These are phyloP conservation scores for Cataglyphis rosenhaueri DNA, from an alignment of 2,888 invertebrate species.

Conservation along the genomic window DNA sequence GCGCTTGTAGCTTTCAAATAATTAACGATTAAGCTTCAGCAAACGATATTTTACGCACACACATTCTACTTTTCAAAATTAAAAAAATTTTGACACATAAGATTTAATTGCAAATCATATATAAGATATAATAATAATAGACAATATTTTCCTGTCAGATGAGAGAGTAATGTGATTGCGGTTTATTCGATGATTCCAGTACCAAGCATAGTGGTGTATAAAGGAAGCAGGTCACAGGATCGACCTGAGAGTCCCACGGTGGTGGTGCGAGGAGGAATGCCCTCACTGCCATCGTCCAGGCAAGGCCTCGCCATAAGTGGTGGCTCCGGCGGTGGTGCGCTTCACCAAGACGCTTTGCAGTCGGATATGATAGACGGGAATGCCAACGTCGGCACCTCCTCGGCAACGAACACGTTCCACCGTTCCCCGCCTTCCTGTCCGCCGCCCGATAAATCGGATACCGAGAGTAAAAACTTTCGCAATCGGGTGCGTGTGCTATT, in stretches of 20 bases:
- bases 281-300: constrained; percentile 82
- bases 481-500: constrained; percentile 77
- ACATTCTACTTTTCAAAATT: background rate
- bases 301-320: constrained; percentile 80
- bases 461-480: constrained; percentile 82
- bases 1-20: background rate
- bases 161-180: background rate
- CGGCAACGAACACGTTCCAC: constrained; percentile 70
- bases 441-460: constrained; percentile 79
- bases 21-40: background rate
- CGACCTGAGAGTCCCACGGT: constrained; percentile 82
- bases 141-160: background rate
- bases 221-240: constrained; percentile 81
- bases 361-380: constrained; percentile 84
- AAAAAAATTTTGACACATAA: background rate
- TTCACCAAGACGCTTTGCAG: constrained; percentile 76
- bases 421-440: constrained; percentile 71
- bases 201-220: constrained; percentile 84
- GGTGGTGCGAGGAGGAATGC: constrained; percentile 82
- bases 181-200: constrained; percentile 78
- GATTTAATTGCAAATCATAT: background rate
- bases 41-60: background rate
- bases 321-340: constrained; percentile 68
- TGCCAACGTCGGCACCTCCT: constrained; percentile 77
- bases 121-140: background rate